phyloP scores from a whole-genome alignment of 2,888 invertebrate species.

The Cyclophora albipunctata region DNA sequence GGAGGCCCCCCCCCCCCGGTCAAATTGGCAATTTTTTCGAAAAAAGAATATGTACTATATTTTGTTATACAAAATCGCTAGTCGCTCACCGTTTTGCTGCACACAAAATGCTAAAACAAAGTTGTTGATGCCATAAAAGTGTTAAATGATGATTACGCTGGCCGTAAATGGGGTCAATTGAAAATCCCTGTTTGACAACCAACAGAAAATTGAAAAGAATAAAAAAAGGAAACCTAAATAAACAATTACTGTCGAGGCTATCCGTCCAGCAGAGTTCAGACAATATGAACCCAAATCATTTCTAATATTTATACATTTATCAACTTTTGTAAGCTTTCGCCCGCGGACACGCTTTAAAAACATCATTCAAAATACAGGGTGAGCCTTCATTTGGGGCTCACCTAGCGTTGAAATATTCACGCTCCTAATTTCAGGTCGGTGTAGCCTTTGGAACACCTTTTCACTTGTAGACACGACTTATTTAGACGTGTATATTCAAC shows the following conservation, averaged over 20 bases:
- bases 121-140: no score
- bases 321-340: conserved; percentile 11
- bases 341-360: conserved; percentile 17
- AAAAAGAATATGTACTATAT: no score
- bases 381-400: conserved; percentile 28
- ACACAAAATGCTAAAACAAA: no score
- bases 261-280: neutral
- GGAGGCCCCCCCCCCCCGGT: no score
- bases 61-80: no score
- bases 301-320: conserved; percentile 14
- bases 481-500: conserved; percentile 17
- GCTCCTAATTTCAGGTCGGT: conserved; percentile 25
- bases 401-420: conserved; percentile 40
- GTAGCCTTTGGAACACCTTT: conserved; percentile 26
- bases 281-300: conserved; percentile 6
- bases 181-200: no score
- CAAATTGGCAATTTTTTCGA: no score
- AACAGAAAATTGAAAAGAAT: no score
- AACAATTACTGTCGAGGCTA: conserved; percentile 1
- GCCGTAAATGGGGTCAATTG: no score
- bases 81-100: no score
- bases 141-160: no score
- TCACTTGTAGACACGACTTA: neutral
- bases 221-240: conserved; percentile 1
- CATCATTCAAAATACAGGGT: conserved; percentile 25